Base-by-base conservation (phyloP, 2,113 vertebrate species). In the Odocoileus virginianus region DNA sequence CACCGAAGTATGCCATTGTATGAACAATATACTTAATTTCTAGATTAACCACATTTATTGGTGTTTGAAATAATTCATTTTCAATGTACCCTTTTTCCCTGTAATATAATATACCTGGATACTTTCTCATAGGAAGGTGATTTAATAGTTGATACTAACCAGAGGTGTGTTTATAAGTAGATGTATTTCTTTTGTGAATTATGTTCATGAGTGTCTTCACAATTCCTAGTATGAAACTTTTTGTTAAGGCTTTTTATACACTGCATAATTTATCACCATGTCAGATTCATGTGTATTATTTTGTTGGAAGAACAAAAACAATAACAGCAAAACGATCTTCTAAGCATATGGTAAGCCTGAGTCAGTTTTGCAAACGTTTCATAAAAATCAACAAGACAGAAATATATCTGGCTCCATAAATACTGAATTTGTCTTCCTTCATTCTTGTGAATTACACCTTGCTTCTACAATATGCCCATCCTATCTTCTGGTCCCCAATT, bases 351-450 rank as follows among this genome's bases (percentile, higher is more conserved):
- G 71, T 79, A 94, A 89, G 71, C 43, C 40, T 61, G 58, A 86
- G 36, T 89, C 55, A 88, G 15, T 87, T 88, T 92, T 97, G 10
- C n/a, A 91, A 95, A 95, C 2, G 5, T 93, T 91, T 96, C 67
- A 50, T 4, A 90, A 89, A 97, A 95, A 79, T 47, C 33, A 86
- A 55, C 17, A 64, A 45, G 76, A 95, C 36, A 95, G 86, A 97
- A 91, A 87, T 64, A 21, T 52, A 47, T 86, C 82, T 89, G 67
- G 16, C 50, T 71, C 30, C 50, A 87, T 76, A 79, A 96, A 76
- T 17, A 71, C 6, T 61, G 16, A 86, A 89, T 87, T 84, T 50
- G 5, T 54, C 30, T 43, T 91, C 10, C 45, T 52, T 52, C 45
- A 28, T 61, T 57, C 25, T 79, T 91, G 43, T 55, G 33, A 91